Evolutionary conservation across 1,140 invertebrate species (phyloP), one percentile per base, ranked within the genome.

Genomic region (Adoxophyes honmai): DNA sequence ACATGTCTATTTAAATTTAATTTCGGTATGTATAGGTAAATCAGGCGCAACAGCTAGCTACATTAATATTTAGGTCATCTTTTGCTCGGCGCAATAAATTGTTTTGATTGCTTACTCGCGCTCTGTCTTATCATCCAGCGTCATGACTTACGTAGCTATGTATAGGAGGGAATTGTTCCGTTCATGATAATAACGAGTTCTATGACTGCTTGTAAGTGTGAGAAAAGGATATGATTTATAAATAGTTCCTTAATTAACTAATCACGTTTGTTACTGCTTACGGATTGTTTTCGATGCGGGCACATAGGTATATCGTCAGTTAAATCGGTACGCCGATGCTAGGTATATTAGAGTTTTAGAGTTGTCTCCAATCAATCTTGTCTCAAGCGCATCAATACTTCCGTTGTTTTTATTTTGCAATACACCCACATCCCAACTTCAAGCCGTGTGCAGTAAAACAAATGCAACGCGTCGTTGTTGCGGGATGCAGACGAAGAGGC

Each of bases 1-100:
- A 61, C 60, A 66, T 61, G 59, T 57, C 61, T 69, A 63, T 60
- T 60, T 62, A 36, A 48, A 21, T 28, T 48, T 48, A 28, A 28
- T 48, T 21, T 18, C 42, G n/a, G 1, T 48, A 8, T 21, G 1
- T 14, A 18, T 48, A 48, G 42, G 42, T 48, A 48, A 48, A 33
- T 48, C n/a, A 48, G 42, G 42, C 11, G 16, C 16, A n/a, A n/a
- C n/a, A n/a, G n/a, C n/a, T n/a, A 48, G 28, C 18, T 7, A n/a
- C 21, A n/a, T 28, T 4, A 10, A 7, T 11, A 48, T 33, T 21
- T 16, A 33, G 42, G 42, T 33, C 42, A 33, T 48, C 4, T n/a
- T 48, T 48, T 48, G 11, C 21, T 48, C 16, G 28, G 42, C 18
- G 42, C n/a, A 48, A 48, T 48, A 48, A 48, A 48, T 48, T 48